Percentiles rank a stretch among this genome's conserved stretches.
These are phyloP conservation scores for Tachina lurida DNA, from an alignment of 2,888 invertebrate genomes.

Conservation along the genomic window DNA sequence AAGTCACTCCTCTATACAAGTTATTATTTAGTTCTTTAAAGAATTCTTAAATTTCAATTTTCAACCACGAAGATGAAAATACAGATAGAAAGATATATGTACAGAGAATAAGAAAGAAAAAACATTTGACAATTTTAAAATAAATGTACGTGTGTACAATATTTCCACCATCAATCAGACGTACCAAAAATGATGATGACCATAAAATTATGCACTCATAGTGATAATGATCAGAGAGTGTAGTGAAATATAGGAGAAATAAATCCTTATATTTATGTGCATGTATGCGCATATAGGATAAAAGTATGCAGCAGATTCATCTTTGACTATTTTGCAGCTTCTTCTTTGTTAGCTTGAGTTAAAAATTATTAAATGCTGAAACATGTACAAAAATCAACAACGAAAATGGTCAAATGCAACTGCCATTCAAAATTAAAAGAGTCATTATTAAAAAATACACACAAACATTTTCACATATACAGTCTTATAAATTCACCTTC, in stretches of 20 bases:
- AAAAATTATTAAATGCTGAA: conserved; percentile 35
- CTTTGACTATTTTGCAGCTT: not conserved
- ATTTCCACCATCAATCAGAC: conserved; percentile 63
- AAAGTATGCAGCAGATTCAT: conserved; percentile 36
- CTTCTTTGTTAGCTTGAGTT: not conserved
- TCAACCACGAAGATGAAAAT: not conserved
- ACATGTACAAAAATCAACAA: conserved; percentile 46
- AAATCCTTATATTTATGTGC: no score
- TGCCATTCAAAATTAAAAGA: conserved; percentile 64
- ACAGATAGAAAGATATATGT: not conserved
- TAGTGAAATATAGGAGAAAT: conserved; percentile 13
- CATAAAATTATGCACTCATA: not conserved
- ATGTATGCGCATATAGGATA: no score
- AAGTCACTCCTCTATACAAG: conserved; percentile 48
- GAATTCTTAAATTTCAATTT: not conserved
- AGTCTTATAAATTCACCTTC: not conserved
- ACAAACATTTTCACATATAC: not conserved
- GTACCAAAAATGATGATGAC: conserved; percentile 33
- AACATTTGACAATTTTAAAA: conserved; percentile 47
- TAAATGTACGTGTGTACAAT: conserved; percentile 21
- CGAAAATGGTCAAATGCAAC: conserved; percentile 48
- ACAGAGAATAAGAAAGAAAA: not conserved
- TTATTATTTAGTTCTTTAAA: not conserved
- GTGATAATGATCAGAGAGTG: conserved; percentile 32
- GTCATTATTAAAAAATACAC: conserved; percentile 37